Evolutionary conservation across 2,797 vertebrate species (phyloP).

Genomic region (Pangasius sanitwongsei): DNA sequence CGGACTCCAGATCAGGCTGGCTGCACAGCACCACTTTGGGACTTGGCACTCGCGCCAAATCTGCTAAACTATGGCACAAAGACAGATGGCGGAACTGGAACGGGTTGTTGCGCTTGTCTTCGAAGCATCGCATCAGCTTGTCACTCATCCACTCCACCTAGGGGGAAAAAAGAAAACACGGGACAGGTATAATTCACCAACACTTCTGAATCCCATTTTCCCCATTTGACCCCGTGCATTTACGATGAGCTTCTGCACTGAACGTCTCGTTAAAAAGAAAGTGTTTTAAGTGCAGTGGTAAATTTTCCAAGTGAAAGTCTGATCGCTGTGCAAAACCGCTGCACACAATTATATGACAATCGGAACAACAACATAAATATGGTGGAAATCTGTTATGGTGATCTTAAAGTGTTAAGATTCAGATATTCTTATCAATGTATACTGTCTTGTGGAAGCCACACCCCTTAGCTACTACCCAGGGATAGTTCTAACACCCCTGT

Average conservation of each 20-base stretch:
- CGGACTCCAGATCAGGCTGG: constrained; percentile 96
- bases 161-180: constrained; percentile 10
- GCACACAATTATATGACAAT: not conserved
- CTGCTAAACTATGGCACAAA: constrained; percentile 91
- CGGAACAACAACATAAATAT: not conserved
- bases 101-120: constrained; percentile 98
- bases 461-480: not conserved
- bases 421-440: too few relatives aligned
- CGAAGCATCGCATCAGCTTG: constrained; percentile 98
- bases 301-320: not conserved
- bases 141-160: constrained; percentile 99
- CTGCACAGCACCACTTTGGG: constrained; percentile 98
- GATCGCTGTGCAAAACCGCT: not conserved
- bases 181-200: not conserved
- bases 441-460: not conserved
- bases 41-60: constrained; percentile 93
- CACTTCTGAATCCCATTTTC: not conserved
- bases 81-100: constrained; percentile 98
- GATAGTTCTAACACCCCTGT: not conserved
- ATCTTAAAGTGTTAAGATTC: not conserved
- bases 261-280: too few relatives aligned
- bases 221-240: not conserved
- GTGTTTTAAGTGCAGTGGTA: not conserved
- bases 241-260: not conserved
- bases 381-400: not conserved